These are phyloP conservation scores for Epistrophella euchroma DNA, from an alignment of 2,888 invertebrate genomes.

Conservation along the genomic window DNA sequence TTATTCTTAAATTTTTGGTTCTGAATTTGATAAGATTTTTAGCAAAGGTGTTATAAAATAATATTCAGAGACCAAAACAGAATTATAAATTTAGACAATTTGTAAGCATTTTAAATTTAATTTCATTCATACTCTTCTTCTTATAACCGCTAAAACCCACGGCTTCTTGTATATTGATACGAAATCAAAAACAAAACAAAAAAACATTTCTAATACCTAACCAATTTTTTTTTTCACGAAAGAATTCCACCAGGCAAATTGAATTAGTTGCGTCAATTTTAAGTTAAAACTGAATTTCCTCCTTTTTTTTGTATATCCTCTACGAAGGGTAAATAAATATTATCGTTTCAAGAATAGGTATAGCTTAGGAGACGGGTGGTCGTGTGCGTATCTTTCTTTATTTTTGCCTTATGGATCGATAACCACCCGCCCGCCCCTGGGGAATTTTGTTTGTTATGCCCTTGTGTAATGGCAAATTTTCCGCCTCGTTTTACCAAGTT, in stretches of 20 bases:
- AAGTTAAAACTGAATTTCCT: conserved; percentile 11
- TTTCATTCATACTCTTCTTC: too few species aligned
- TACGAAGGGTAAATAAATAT: conserved; percentile 1
- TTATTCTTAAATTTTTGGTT: too few species aligned
- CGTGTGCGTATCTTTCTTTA: not conserved
- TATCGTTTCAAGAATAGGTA: not conserved
- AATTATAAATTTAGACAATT: too few species aligned
- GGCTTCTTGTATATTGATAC: not conserved
- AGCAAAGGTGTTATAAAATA: too few species aligned
- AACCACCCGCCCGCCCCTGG: conserved; percentile 8
- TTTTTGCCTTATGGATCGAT: conserved; percentile 5
- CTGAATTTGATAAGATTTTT: too few species aligned
- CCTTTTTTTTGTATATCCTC: not conserved
- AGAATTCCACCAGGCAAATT: not conserved
- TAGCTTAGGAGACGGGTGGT: not conserved
- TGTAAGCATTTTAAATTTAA: too few species aligned
- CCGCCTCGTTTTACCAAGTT: conserved; percentile 4
- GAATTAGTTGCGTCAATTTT: conserved; percentile 22
- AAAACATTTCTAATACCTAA: not conserved
- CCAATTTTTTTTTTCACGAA: not conserved
- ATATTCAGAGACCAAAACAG: too few species aligned
- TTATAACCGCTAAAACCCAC: too few species aligned
- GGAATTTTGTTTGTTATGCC: conserved; percentile 2
- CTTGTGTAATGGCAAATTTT: conserved; percentile 18
- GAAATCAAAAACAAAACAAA: not conserved